A percentile compares a stretch with the other conserved stretches of the same genome.
Conservation (phyloP, 2,888 invertebrate genomes). For the Lycaena phlaeas region DNA sequence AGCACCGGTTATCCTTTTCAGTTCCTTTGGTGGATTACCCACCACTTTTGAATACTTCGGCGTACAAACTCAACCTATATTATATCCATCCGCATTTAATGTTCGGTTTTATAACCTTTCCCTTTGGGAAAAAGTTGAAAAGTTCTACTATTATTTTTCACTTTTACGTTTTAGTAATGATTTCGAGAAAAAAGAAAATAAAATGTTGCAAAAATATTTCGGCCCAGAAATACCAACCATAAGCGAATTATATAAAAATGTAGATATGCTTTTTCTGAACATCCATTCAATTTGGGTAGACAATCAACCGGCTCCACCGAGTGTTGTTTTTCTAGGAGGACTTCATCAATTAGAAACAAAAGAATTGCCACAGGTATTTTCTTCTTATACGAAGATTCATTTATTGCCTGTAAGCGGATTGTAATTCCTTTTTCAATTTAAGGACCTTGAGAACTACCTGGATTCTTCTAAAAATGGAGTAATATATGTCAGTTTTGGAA, state of each 20-base stretch:
- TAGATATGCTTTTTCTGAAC: conserved; percentile 6
- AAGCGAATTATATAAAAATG: conserved; percentile 6
- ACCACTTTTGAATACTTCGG: not conserved
- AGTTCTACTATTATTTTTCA: not conserved
- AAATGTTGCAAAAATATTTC: not conserved
- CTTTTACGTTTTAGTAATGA: not conserved
- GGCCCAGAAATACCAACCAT: conserved; percentile 1
- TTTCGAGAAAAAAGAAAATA: not conserved
- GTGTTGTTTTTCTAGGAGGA: conserved; percentile 1
- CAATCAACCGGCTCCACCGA: conserved; percentile 10
- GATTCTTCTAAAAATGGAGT: conserved; percentile 33
- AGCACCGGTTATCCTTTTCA: conserved; percentile 2
- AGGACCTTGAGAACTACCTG: conserved; percentile 30
- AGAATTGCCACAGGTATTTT: conserved; percentile 4
- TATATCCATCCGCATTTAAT: conserved; percentile 2
- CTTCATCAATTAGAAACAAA: not conserved
- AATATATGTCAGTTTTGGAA: conserved; percentile 39
- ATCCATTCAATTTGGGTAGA: not conserved
- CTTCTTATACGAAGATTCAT: not conserved
- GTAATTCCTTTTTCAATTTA: too few species aligned
- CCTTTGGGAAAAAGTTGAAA: not conserved
- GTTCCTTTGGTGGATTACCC: conserved; percentile 2
- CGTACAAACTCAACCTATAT: not conserved
- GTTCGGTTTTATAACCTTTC: not conserved
- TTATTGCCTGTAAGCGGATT: not conserved